Evolutionary conservation across 1,140 invertebrate genomes (phyloP).

Genomic region (Watersipora subatra): DNA sequence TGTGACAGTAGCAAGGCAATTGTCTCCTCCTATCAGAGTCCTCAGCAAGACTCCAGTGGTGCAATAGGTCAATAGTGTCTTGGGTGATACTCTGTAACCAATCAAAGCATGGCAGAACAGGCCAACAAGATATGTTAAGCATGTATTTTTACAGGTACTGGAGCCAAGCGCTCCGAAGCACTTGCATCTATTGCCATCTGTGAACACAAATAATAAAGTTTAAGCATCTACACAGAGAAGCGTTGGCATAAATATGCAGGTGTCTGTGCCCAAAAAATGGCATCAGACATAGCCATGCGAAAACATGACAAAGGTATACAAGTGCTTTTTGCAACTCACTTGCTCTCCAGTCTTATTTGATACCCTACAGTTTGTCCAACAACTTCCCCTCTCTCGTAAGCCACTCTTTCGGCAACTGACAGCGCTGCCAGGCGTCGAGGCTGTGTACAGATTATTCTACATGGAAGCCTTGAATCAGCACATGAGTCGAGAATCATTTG

Average conservation of each 20-base stretch:
- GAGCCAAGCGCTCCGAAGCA: too few species aligned
- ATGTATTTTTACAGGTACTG: not conserved
- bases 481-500: slow-evolving; percentile 76
- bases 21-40: slow-evolving; percentile 64
- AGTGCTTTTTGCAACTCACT: slow-evolving; percentile 25
- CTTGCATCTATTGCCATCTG: too few species aligned
- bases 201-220: not conserved
- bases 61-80: slow-evolving; percentile 74
- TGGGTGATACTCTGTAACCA: slow-evolving; percentile 52
- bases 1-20: slow-evolving; percentile 55
- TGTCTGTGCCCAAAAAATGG: too few species aligned
- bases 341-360: slow-evolving; percentile 59
- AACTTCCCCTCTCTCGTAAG: slow-evolving; percentile 70
- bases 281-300: too few species aligned
- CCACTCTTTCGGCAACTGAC: slow-evolving; percentile 63
- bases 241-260: too few species aligned
- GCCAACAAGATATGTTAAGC: not conserved
- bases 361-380: slow-evolving; percentile 80
- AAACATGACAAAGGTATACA: too few species aligned
- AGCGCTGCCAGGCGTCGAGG: slow-evolving; percentile 79
- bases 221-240: not conserved
- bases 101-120: slow-evolving; percentile 4
- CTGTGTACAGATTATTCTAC: slow-evolving; percentile 81
- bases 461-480: slow-evolving; percentile 49
- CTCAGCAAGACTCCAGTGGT: slow-evolving; percentile 77